phyloP scores from a whole-genome alignment of 2,113 vertebrate species.

The Sapayoa aenigma region DNA sequence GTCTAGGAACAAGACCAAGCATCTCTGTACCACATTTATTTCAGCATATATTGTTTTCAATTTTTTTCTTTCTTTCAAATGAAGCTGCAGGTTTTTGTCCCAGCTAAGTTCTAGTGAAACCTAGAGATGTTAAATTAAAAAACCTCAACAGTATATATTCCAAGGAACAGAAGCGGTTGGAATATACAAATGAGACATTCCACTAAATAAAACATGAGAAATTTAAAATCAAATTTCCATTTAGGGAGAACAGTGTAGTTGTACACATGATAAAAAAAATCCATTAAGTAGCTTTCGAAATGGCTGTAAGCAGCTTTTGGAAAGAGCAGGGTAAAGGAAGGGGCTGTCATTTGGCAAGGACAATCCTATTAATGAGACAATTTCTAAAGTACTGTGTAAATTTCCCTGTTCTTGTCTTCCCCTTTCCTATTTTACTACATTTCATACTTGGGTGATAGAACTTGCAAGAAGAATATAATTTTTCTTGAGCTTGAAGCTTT shows the following conservation, averaged over 20 bases:
- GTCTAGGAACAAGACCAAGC: background rate
- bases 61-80: background rate
- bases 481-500: background rate
- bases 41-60: background rate
- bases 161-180: conserved; percentile 42
- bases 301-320: conserved; percentile 31
- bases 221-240: conserved; percentile 55
- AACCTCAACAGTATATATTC: conserved; percentile 24
- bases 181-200: conserved; percentile 48
- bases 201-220: conserved; percentile 35
- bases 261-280: conserved; percentile 39
- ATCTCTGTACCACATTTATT: background rate
- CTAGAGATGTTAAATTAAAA: conserved; percentile 10
- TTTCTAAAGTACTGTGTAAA: background rate
- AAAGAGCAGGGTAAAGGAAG: background rate
- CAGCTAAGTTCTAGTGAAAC: conserved; percentile 4
- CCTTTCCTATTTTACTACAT: background rate
- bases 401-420: conserved; percentile 7
- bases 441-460: background rate
- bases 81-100: background rate
- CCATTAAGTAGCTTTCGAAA: conserved; percentile 45
- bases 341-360: background rate
- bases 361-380: background rate
- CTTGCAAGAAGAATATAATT: background rate
- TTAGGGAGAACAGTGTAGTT: conserved; percentile 48